Base-by-base conservation (phyloP, 30 jellyfish, hydroid and myxozoan genomes). In the Turritopsis rubra region DNA sequence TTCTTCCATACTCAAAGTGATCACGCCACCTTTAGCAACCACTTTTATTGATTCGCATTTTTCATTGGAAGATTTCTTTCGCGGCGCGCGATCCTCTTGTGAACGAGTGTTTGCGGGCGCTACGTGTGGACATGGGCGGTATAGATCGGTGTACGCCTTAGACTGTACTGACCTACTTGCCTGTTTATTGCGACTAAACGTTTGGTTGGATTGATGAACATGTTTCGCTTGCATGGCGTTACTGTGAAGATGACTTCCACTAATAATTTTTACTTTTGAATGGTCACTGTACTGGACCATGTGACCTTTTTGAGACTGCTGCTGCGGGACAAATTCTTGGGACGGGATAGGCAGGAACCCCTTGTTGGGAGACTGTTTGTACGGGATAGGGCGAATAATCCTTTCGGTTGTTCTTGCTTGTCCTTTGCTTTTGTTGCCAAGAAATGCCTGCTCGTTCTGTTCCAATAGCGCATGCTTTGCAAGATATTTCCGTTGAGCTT, bases 1-100 rank as follows among this genome's bases (percentile, higher is more conserved):
- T 68, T 71, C 87, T 85, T 91, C 97, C 96, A 87, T 84, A 86
- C 84, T 81, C 41, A 91, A 53, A 30, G 76, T 87, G 53, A 91
- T 91, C 0, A 86, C 90, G 8, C 90, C 89, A 0, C 94, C 94
- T 41, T 90, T 71, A n/a, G 94, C 88, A 21, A 24, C 73, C 29
- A 87, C 97, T 75, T 90, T 85, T 1, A 91, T 79, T 24, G 88
- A 73, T 22, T 81, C 95, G 86, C 27, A 80, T 19, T 23, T 68
- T 68, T 68, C 77, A 22, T 1, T 1, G 9, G 31, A n/a, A n/a
- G 28, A 27, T 68, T 68, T 68, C 28, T 0, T 68, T n/a, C 4
- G 31, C 21, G 28, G 28, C 19, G 31, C 31, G 16, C 19, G 77
- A 7, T 68, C 77, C 21, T n/a, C 0, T n/a, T 68, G 28, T 68